Conservation (phyloP, 2,888 invertebrate genomes). For the Odontomyia ornata region DNA sequence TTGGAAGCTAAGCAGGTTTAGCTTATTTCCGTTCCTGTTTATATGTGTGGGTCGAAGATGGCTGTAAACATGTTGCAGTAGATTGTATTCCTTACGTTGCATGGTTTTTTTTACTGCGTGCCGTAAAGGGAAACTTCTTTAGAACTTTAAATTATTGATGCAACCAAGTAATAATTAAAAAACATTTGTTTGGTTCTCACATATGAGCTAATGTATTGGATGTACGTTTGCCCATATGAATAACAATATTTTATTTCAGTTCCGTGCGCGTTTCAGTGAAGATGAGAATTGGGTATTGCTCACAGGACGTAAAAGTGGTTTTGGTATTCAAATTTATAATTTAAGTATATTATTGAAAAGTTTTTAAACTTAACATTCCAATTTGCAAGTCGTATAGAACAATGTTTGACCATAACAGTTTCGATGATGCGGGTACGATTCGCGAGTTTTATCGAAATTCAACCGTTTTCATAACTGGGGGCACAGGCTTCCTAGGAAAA, state of each 20-base stretch:
- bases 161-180: constrained; percentile 21
- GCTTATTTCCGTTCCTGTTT: neutral
- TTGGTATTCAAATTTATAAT: too few relatives aligned
- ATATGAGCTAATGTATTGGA: constrained; percentile 6
- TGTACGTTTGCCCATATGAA: neutral
- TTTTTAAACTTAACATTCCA: too few relatives aligned
- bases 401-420: neutral
- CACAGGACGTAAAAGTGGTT: too few relatives aligned
- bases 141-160: constrained; percentile 41
- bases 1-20: too few relatives aligned
- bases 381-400: neutral
- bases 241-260: neutral
- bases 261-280: neutral
- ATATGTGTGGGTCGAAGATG: neutral
- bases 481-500: constrained; percentile 64
- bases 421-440: constrained; percentile 52
- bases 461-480: constrained; percentile 63
- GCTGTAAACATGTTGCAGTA: neutral
- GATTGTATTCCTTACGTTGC: too few relatives aligned
- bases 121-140: constrained; percentile 6
- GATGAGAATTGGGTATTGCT: neutral
- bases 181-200: constrained; percentile 27
- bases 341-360: too few relatives aligned
- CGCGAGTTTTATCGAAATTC: constrained; percentile 61
- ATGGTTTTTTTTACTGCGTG: too few relatives aligned